Evolutionary conservation across 2,113 vertebrate genomes (phyloP), one percentile per base, ranked within the genome.

Genomic region (Lepus americanus): DNA sequence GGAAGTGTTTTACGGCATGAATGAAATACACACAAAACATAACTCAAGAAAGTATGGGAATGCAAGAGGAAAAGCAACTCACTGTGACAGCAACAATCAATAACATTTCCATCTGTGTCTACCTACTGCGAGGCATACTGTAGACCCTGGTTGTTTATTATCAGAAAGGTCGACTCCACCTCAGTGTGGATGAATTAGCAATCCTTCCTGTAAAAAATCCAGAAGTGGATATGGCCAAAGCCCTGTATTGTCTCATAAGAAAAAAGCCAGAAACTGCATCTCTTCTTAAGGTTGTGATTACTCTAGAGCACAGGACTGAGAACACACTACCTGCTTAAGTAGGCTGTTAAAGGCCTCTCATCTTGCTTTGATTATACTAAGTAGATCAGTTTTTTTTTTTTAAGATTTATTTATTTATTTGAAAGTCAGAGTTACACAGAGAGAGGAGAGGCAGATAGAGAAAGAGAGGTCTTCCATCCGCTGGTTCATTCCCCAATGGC

Each of bases 1-100:
- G 29, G 63, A 73, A 89, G 63, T 31, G 3, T 89, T 84, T 72
- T 64, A 67, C 0, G 66, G 27, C 53, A 86, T 23, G 61, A 85
- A 85, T 53, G 36, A 93, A 96, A 14, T 78, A 61, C 33, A 31
- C 69, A 84, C 39, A 39, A 88, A 77, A 69, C 16, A 70, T 6
- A 86, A 79, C 49, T 61, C 91, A 89, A 49, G 72, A 70, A 84
- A 78, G 25, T 92, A 11, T 51, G 83, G 78, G 69, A 96, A 74
- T 33, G 55, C 31, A 79, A 72, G 0, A 69, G 31, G 7, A 59
- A 86, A 94, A 39, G 49, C 69, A 92, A 49, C 7, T 39, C 73
- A 63, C 0, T 55, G 23, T 51, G 33, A 76, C 74, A 61, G 36
- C 87, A 89, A 74, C 44, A 22, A 72, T 77, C 22, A 55, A 59